These are phyloP conservation scores for Laothoe populi DNA, from an alignment of 2,888 invertebrate species.

Conservation along the genomic window DNA sequence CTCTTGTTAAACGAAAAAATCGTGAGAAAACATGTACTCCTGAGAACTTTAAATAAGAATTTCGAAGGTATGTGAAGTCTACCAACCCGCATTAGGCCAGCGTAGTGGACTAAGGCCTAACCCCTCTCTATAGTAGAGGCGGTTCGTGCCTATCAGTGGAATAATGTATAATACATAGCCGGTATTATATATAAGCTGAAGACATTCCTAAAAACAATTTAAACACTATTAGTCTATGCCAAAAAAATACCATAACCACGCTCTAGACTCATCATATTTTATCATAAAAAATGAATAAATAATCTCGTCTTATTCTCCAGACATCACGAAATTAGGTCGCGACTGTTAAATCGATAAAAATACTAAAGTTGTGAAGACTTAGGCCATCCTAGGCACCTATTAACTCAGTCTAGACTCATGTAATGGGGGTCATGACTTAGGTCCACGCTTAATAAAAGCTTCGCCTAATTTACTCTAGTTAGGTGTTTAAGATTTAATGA, in stretches of 20 bases:
- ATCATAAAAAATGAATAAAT: constrained; percentile 12
- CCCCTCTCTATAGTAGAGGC: no score
- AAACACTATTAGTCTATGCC: neutral
- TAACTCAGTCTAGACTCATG: constrained; percentile 10
- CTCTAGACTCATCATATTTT: neutral
- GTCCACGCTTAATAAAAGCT: neutral
- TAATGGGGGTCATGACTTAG: constrained; percentile 19
- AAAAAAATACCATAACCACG: neutral
- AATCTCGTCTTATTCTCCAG: neutral
- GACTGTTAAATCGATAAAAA: constrained; percentile 13
- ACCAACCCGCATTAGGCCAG: no score
- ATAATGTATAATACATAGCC: no score
- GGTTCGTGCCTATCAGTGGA: no score
- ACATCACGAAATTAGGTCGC: neutral
- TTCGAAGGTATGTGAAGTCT: no score
- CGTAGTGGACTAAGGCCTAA: no score
- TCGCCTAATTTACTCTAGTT: neutral
- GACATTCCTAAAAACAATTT: no score
- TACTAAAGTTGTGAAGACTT: constrained; percentile 19
- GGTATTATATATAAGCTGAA: no score
- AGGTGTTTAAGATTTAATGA: constrained; percentile 9
- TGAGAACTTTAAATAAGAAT: no score
- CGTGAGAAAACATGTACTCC: no score
- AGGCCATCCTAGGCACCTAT: constrained; percentile 17
- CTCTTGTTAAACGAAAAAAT: no score